A percentile compares a stretch with the other conserved stretches of the same genome.
phyloP scores from a whole-genome alignment of 2,888 invertebrate species.

The Notocelia uddmanniana region DNA sequence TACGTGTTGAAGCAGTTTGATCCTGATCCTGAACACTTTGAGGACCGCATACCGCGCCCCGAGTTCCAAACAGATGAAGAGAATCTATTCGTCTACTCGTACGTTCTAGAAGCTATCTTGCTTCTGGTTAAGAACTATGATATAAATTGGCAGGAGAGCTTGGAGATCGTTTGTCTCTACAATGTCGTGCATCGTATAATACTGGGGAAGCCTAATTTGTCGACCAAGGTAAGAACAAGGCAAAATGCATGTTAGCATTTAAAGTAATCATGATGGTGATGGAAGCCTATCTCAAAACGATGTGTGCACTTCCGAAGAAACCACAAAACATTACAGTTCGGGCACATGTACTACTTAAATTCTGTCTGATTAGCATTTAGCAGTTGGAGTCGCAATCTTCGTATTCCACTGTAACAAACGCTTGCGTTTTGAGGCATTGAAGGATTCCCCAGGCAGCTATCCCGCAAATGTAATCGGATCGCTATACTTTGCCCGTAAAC shows the following conservation, averaged over 20 bases:
- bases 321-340: too few relatives aligned
- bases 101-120: constrained; percentile 88
- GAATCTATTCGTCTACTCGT: constrained; percentile 83
- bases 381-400: too few relatives aligned
- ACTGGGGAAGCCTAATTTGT: constrained; percentile 69
- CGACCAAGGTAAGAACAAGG: constrained; percentile 70
- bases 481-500: too few relatives aligned
- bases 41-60: constrained; percentile 57
- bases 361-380: too few relatives aligned
- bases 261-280: background rate
- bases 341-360: too few relatives aligned
- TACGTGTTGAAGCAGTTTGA: constrained; percentile 86
- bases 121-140: constrained; percentile 88
- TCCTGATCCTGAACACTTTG: constrained; percentile 52
- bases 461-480: too few relatives aligned
- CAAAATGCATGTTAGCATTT: background rate
- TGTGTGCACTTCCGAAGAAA: too few relatives aligned
- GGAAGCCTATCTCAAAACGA: background rate
- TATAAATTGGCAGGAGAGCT: constrained; percentile 91
- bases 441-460: too few relatives aligned
- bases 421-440: too few relatives aligned
- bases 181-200: constrained; percentile 71
- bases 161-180: constrained; percentile 90
- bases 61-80: constrained; percentile 66
- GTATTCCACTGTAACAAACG: too few relatives aligned